Base-by-base conservation (phyloP, 2,888 invertebrate species). In the Morpho achilles region DNA sequence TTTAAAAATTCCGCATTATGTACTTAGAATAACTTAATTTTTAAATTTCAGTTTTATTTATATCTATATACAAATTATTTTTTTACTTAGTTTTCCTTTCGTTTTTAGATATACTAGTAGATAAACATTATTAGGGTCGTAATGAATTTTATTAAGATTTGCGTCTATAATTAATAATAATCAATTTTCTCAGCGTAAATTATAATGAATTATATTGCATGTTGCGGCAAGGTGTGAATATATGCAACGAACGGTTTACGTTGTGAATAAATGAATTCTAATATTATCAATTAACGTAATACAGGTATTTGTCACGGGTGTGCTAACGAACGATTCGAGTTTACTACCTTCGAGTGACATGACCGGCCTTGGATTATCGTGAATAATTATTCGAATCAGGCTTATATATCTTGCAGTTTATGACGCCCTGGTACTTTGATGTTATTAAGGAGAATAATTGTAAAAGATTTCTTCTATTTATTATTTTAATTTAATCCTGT, bases 251-350 rank as follows among this genome's bases (percentile, higher is more conserved):
- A 57, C 59, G 59, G 47, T 68, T 68, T 66, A 65, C 59, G 58
- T 56, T 59, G 53, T 64, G 66, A 68, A 70, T 69, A 67, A 58
- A 67, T 67, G 66, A 69, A 67, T 67, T 66, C 66, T 69, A 67
- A 68, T 68, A 64, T 50, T 60, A 62, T 59, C 60, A 67, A 65
- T 65, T 65, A 65, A 67, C 62, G 55, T 56, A 50, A 53, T 62
- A 62, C 64, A 58, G 62, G 60, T 63, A 61, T 68, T 67, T 67
- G 67, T 67, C 67, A 64, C 51, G 56, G 59, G 50, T 56, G 60
- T 60, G 67, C 65, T 67, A 68, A 68, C 61, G 58, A 65, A 60
- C 46, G 43, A 54, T 56, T 50, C 42, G 53, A 53, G 49, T 50
- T 56, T 39, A 55, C 44, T 50, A 44, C 42, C 48, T 54, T 23